Evolutionary conservation across 2,888 invertebrate species (phyloP), one percentile per base, ranked within the genome.

Genomic region (Vesta saturnalis): DNA sequence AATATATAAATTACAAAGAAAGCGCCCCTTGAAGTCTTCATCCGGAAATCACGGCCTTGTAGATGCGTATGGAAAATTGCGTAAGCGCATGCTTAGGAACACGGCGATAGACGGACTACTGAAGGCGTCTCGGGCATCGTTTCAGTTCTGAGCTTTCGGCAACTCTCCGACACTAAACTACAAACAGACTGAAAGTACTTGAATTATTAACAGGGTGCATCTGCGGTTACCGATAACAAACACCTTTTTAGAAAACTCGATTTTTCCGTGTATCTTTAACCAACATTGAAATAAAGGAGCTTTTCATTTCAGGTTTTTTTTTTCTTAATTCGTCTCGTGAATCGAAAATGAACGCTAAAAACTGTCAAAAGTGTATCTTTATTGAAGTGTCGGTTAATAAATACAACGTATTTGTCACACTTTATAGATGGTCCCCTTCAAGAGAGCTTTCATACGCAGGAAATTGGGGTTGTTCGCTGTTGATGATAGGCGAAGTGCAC

Each of bases 1-100:
- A 19, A 18, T 58, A 39, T 43, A 43, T 43, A 23, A 23, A 23
- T 55, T 60, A 22, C 39, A 55, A 59, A 56, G 60, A 60, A 30
- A 64, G 68, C 60, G 68, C 39, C 59, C 68, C 60, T 68, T 68
- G 55, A 68, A 68, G 60, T 60, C 61, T 56, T 64, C 55, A 46
- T 70, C 69, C 69, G 72, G 72, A 75, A 73, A 75, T 75, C 75
- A 75, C 72, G 70, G 64, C 75, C 57, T 67, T 63, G 59, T 70
- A 70, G 71, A 73, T 75, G 74, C 72, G 72, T 71, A 72, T 60
- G 56, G 63, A 64, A 62, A 64, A 57, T 59, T 65, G 70, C 66
- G 64, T 58, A 21, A 22, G 64, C 65, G 72, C 74, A 67, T 66
- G 73, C 71, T 54, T 49, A 18, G 47, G 30, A 58, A 49, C 49